These are phyloP conservation scores for Megalonaias nervosa DNA, from an alignment of 1,140 invertebrate genomes.

Conservation along the genomic window DNA sequence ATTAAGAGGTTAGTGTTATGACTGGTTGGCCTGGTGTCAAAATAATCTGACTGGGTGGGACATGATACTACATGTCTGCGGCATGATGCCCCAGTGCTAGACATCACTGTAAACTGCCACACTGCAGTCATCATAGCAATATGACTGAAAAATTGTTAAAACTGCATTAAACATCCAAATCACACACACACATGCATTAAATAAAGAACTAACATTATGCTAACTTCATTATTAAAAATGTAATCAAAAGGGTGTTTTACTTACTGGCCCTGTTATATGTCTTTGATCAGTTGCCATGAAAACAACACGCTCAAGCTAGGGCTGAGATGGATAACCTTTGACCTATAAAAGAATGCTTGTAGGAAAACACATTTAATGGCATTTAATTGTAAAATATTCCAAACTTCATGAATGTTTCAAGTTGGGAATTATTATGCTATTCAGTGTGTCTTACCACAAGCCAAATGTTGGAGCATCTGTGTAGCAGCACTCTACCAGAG, in stretches of 20 bases:
- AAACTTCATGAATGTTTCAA: not conserved
- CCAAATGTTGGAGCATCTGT: constrained; percentile 77
- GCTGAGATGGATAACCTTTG: not conserved
- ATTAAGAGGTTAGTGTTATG: no score
- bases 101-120: no score
- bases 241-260: not conserved
- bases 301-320: not conserved
- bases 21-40: no score
- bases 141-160: no score
- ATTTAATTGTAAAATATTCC: not conserved
- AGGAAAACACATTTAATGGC: no score
- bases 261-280: not conserved
- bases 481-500: constrained; percentile 81
- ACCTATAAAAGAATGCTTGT: not conserved
- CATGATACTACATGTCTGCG: no score
- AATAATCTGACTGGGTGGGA: no score
- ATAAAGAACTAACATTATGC: not conserved
- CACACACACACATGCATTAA: not conserved
- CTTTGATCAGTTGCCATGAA: not conserved
- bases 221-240: not conserved
- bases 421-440: not conserved
- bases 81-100: no score
- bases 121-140: no score
- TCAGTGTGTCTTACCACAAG: constrained; percentile 54
- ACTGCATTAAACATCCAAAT: no score